Evolutionary conservation across 2,797 vertebrate species (phyloP).

Genomic region (Sebastes taczanowskii): DNA sequence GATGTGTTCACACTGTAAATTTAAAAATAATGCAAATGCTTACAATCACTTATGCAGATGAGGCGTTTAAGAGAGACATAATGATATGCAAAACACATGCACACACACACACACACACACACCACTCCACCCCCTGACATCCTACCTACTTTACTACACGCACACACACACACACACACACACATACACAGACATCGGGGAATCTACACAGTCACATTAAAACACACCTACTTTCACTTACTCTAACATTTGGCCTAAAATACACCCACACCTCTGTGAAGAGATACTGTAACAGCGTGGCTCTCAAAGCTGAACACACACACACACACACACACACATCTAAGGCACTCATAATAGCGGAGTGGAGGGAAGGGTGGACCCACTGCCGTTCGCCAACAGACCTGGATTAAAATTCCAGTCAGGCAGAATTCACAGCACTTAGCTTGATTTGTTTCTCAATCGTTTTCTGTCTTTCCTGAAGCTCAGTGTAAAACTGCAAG

Average conservation of each 20-base stretch:
- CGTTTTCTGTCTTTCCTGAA: conserved; percentile 44
- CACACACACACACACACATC: not conserved
- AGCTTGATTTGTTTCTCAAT: conserved; percentile 71
- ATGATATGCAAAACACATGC: conserved; percentile 39
- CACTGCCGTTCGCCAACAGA: conserved; percentile 28
- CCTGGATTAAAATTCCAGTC: conserved; percentile 71
- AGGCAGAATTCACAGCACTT: conserved; percentile 71
- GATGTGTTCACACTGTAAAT: not conserved
- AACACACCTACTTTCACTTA: conserved; percentile 54
- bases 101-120: conserved; percentile 1
- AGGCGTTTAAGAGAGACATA: conserved; percentile 29
- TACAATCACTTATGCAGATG: conserved; percentile 41
- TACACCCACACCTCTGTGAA: conserved; percentile 52
- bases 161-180: conserved; percentile 2
- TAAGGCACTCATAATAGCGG: too few species aligned
- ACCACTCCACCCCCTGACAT: conserved; percentile 22
- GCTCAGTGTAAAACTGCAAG: conserved; percentile 57
- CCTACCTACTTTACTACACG: conserved; percentile 13
- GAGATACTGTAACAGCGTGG: conserved; percentile 22
- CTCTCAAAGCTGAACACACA: conserved; percentile 52
- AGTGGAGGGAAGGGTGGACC: conserved; percentile 31
- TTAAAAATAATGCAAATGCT: conserved; percentile 24
- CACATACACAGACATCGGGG: conserved; percentile 1
- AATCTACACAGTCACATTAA: conserved; percentile 36
- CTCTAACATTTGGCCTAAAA: conserved; percentile 59